Evolutionary conservation across 2,888 invertebrate species (phyloP), one percentile per base, ranked within the genome.

Genomic region (Lasioglossum villosulum): DNA sequence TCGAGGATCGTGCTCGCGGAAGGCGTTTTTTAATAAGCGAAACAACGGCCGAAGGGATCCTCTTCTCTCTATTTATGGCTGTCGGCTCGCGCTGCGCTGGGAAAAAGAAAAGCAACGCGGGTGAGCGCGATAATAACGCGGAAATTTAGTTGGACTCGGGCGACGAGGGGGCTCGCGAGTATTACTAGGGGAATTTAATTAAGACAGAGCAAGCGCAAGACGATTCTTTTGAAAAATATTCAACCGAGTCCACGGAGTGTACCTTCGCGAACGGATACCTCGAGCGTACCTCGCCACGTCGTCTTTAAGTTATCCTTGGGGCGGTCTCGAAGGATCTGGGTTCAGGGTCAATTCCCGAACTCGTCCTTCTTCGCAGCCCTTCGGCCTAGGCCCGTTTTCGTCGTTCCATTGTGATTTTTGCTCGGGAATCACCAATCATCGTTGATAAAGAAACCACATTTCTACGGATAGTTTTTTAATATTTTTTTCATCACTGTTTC

Each of bases 161-260:
- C 16, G 78, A 48, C 27, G 48, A 74, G 56, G 75, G 72, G 42
- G 12, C 1, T 4, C 34, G 45, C 66, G 75, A 39, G 74, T 83
- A 81, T 84, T 73, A 82, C 77, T 73, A 77, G 68, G 81, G 52
- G 85, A 85, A 87, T 88, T 89, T 89, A 88, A 89, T 89, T 89
- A 89, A 89, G 66, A 34, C 34, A 39, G 81, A 78, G 72, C 80
- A 78, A 72, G 34, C 82, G 80, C 42, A 81, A 75, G 42, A 52
- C 52, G 52, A 52, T 52, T 66, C 84, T 81, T 89, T 83, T 74
- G 42, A 82, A 89, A 86, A 85, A 82, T 82, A 85, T 85, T 82
- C 80, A 48, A 80, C 75, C 76, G n/a, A 4, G 42, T 34, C 19
- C 27, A 27, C 59, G 23, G 59, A 12, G 59, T 52, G 14, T 74